Evolutionary conservation across 2,888 invertebrate species (phyloP).

Genomic region (Netelia inedita): DNA sequence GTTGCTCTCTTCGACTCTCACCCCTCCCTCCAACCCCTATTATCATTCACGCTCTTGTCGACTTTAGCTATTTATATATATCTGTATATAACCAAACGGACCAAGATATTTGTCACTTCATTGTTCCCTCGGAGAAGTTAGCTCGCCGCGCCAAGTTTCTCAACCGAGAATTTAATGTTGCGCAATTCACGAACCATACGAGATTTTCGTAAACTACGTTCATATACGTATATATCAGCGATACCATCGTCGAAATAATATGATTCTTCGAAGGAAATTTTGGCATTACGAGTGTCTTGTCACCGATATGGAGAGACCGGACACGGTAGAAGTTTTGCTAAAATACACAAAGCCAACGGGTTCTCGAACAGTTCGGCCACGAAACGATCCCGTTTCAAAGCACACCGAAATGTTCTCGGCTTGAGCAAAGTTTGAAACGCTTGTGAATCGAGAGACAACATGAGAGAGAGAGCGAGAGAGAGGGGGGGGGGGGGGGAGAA

Average conservation of each 20-base stretch:
- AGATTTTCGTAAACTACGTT: conserved; percentile 23
- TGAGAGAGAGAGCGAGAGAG: conserved; percentile 31
- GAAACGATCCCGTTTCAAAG: conserved; percentile 75
- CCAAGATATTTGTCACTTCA: conserved; percentile 84
- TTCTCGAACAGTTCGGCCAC: conserved; percentile 73
- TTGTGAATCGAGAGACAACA: conserved; percentile 49
- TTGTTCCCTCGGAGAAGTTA: conserved; percentile 78
- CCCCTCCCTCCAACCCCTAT: conserved; percentile 19
- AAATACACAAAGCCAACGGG: conserved; percentile 47
- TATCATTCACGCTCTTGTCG: conserved; percentile 26
- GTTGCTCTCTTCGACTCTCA: conserved; percentile 28
- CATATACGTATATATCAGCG: conserved; percentile 23
- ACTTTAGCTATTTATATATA: conserved; percentile 37
- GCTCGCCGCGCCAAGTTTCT: conserved; percentile 68
- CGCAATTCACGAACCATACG: conserved; percentile 81
- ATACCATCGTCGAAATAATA: conserved; percentile 53
- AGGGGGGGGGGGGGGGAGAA: conserved; percentile 14
- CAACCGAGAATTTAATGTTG: conserved; percentile 83
- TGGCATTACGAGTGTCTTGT: conserved; percentile 71
- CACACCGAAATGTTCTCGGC: conserved; percentile 57
- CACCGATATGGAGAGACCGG: conserved; percentile 73
- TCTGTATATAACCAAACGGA: conserved; percentile 47
- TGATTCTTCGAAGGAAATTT: conserved; percentile 57
- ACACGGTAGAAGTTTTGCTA: conserved; percentile 46
- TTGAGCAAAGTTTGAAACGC: conserved; percentile 62